Conservation (phyloP, 1,140 invertebrate genomes). For the Planococcus citri region DNA sequence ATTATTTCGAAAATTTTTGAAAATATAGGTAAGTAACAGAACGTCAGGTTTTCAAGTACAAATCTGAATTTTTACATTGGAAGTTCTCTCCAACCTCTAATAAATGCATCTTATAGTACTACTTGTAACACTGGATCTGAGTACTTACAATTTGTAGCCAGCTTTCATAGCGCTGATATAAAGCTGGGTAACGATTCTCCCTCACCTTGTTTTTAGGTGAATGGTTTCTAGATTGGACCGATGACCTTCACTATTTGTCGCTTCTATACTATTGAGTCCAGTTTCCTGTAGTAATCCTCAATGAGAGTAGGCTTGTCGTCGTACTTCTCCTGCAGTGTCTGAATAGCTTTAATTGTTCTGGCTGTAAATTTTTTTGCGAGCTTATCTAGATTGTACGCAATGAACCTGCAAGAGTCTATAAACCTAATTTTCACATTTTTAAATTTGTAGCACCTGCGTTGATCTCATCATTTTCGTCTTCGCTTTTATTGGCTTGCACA, state of each 20-base stretch:
- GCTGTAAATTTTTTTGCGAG: constrained; percentile 22
- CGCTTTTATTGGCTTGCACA: neutral
- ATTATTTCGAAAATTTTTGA: constrained; percentile 34
- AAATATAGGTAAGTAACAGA: constrained; percentile 33
- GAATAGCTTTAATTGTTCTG: neutral
- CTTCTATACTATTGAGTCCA: too few species aligned
- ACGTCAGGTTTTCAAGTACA: constrained; percentile 38
- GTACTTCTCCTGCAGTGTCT: too few species aligned
- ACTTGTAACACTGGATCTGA: constrained; percentile 28
- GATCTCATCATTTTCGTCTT: too few species aligned
- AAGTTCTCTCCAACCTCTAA: constrained; percentile 35
- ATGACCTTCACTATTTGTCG: too few species aligned
- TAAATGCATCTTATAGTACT: constrained; percentile 34
- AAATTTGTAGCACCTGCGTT: neutral
- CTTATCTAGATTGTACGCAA: constrained; percentile 24
- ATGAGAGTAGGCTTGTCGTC: neutral
- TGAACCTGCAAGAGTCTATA: constrained; percentile 27
- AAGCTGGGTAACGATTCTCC: too few species aligned
- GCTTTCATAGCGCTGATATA: too few species aligned
- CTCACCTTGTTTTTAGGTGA: too few species aligned
- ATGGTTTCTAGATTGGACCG: too few species aligned
- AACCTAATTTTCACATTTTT: constrained; percentile 21
- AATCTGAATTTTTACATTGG: constrained; percentile 31
- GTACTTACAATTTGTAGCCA: constrained; percentile 32
- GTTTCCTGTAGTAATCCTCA: constrained; percentile 27